phyloP scores from a whole-genome alignment of 2,888 invertebrate genomes.

The Pecten maximus region DNA sequence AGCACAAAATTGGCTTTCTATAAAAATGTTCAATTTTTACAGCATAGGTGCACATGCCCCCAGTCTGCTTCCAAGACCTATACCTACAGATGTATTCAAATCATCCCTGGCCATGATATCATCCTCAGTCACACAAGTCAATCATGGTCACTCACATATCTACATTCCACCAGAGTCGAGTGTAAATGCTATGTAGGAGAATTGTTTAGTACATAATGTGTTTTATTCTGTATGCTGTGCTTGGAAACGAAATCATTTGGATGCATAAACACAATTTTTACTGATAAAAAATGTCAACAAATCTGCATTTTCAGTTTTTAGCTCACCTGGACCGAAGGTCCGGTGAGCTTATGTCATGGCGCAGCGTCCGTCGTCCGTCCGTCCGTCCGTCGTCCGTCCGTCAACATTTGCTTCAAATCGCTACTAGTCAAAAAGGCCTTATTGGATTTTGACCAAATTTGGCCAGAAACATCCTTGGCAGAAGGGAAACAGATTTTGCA shows the following conservation, averaged over 20 bases:
- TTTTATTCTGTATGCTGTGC: not conserved
- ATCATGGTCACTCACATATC: not conserved
- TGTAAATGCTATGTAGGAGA: not conserved
- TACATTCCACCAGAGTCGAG: not conserved
- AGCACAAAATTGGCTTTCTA: not conserved
- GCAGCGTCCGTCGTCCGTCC: no score
- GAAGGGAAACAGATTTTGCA: no score
- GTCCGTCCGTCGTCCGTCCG: no score
- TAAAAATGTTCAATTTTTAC: not conserved
- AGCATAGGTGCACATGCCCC: not conserved
- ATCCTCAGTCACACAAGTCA: not conserved
- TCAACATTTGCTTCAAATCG: no score
- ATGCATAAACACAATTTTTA: no score
- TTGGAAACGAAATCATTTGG: not conserved
- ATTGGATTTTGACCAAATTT: no score
- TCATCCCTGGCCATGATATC: not conserved
- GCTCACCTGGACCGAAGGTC: no score
- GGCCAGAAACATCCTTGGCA: no score
- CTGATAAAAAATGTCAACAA: no score
- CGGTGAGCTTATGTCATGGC: no score
- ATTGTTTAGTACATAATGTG: not conserved
- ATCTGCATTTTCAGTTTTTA: no score
- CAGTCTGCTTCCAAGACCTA: not conserved
- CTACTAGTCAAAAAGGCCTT: no score
- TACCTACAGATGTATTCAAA: constrained; percentile 10